Conservation (phyloP, 2,888 invertebrate species). For the Nomada fabriciana region DNA sequence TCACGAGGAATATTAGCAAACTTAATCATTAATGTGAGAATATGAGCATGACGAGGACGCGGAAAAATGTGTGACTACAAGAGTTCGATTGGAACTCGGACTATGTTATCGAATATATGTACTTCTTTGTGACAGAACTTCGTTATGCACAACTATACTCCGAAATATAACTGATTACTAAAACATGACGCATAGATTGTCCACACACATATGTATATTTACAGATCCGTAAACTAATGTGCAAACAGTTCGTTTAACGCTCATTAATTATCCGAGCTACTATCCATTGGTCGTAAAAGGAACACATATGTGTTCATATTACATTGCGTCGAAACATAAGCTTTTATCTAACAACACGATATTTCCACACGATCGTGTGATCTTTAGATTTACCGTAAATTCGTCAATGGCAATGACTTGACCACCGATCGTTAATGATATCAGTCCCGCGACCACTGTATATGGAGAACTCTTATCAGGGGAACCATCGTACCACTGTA, state of each 20-base stretch:
- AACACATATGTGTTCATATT: background rate
- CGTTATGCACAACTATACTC: background rate
- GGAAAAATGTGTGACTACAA: background rate
- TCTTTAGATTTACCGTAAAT: background rate
- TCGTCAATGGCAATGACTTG: slow-evolving; percentile 4
- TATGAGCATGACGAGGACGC: background rate
- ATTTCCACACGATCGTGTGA: background rate
- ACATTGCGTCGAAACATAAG: background rate
- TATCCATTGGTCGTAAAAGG: slow-evolving; percentile 1
- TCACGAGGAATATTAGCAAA: background rate
- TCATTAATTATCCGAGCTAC: slow-evolving; percentile 1
- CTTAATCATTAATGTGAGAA: background rate
- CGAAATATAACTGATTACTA: slow-evolving; percentile 48
- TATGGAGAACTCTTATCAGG: slow-evolving; percentile 57
- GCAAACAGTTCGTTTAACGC: slow-evolving; percentile 48
- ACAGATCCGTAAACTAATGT: slow-evolving; percentile 11
- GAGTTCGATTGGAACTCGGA: slow-evolving; percentile 3
- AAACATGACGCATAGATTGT: slow-evolving; percentile 13
- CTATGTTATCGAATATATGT: slow-evolving; percentile 61
- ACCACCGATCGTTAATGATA: slow-evolving; percentile 49
- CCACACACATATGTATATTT: background rate
- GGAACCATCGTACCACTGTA: slow-evolving; percentile 32
- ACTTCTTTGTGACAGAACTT: slow-evolving; percentile 14
- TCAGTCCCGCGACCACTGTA: background rate
- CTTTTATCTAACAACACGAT: background rate